Evolutionary conservation across 2,797 vertebrate species (phyloP).

Genomic region (Enteromius unitaeniatus): DNA sequence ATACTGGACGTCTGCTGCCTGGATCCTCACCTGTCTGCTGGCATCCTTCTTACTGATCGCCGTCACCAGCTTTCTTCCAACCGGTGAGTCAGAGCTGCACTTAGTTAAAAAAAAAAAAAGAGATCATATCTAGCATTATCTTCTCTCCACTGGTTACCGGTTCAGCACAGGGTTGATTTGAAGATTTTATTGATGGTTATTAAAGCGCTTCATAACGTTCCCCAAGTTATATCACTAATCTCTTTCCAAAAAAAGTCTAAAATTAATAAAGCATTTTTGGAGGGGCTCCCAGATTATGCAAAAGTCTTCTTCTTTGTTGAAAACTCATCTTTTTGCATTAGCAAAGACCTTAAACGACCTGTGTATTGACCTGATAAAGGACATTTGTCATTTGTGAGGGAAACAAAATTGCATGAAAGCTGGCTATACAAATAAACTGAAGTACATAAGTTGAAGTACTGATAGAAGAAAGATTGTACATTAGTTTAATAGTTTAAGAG

Average conservation of each 20-base stretch:
- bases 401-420: background rate
- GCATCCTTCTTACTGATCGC: constrained; percentile 76
- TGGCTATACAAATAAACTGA: background rate
- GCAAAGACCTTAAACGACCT: background rate
- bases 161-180: too few species aligned
- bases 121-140: too few species aligned
- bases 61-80: constrained; percentile 68
- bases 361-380: background rate
- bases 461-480: background rate
- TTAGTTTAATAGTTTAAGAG: background rate
- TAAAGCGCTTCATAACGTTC: background rate
- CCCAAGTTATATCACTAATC: background rate
- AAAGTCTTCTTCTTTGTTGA: background rate
- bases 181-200: too few species aligned
- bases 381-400: background rate
- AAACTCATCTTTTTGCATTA: background rate
- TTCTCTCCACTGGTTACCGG: too few species aligned
- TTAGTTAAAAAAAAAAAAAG: background rate
- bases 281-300: too few species aligned
- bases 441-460: too few species aligned
- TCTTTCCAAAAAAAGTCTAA: too few species aligned
- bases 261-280: too few species aligned
- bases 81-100: constrained; percentile 69
- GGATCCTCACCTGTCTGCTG: constrained; percentile 73
- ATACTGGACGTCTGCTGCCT: constrained; percentile 70